These are phyloP conservation scores for Salvelinus fontinalis DNA, from an alignment of 2,113 vertebrate species.

Conservation along the genomic window DNA sequence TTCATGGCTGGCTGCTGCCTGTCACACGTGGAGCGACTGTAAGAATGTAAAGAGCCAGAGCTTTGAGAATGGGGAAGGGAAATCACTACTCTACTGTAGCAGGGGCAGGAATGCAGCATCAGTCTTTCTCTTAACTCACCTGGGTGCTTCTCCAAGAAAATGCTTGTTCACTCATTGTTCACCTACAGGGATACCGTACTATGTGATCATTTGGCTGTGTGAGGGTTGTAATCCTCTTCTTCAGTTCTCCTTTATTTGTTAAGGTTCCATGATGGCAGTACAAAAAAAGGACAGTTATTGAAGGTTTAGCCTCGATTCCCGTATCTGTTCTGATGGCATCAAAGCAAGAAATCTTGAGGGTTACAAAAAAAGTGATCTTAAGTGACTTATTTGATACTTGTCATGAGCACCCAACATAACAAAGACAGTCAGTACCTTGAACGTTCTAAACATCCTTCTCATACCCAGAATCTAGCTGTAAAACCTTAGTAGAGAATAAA, in stretches of 20 bases:
- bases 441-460: background rate
- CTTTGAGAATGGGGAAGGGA: constrained; percentile 36
- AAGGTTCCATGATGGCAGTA: background rate
- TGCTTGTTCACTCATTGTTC: constrained; percentile 44
- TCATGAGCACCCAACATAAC: background rate
- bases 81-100: constrained; percentile 61
- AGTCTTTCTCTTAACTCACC: constrained; percentile 51
- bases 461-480: background rate
- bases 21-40: constrained; percentile 15
- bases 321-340: no score
- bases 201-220: constrained; percentile 51
- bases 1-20: constrained; percentile 78
- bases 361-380: no score
- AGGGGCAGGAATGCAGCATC: constrained; percentile 58
- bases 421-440: background rate
- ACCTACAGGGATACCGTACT: constrained; percentile 22
- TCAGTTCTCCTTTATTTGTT: constrained; percentile 1
- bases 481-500: background rate
- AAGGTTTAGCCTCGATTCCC: no score
- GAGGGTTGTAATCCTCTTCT: background rate
- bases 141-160: constrained; percentile 42
- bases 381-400: background rate
- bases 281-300: no score
- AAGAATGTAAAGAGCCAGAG: constrained; percentile 31
- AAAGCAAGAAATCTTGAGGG: no score